Evolutionary conservation across 1,140 invertebrate genomes (phyloP), one percentile per base, ranked within the genome.

Genomic region (Sipha flava): DNA sequence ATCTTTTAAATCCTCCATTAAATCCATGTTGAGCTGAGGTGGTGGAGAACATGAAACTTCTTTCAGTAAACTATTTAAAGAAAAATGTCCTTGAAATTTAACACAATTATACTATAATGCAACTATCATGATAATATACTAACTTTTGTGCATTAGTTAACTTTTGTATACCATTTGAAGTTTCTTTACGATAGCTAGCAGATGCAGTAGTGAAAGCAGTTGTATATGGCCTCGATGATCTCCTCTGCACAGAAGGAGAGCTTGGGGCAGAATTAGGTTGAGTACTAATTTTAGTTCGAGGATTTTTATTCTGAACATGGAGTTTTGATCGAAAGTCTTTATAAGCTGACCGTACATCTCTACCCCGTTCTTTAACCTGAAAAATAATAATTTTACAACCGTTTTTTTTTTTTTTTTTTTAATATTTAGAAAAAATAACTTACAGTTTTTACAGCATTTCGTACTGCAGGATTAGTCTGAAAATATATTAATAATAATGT

Each of bases 381-480:
- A 83, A 82, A 77, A 45, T 64, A 64, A 64, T 29, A 34, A 80
- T 70, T 21, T 81, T 80, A 40, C 26, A 10, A 80, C n/a, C n/a
- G n/a, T n/a, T 45, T 29, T 49, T 23, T 16, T 43, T 9, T 21
- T 43, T n/a, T 47, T 31, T 54, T 57, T 23, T 52, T 70, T 7
- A 29, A 47, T 4, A 18, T 10, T 52, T 23, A 31, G 81, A 45
- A 49, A 16, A 26, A 47, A 5, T 84, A 84, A 88, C 89, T 91
- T 88, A 93, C 92, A 85, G 91, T 91, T 88, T 93, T 92, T 64
- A 93, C 91, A 82, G 92, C 92, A 83, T 90, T 91, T 87, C 92
- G 93, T 84, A 94, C 88, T 82, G 92, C 92, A 82, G 93, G 92
- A 88, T 94, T 94, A 43, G 92, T 91, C 91, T 93, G 86, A 79